phyloP scores from a whole-genome alignment of 2,113 vertebrate species.

The Pyxicephalus adspersus region DNA sequence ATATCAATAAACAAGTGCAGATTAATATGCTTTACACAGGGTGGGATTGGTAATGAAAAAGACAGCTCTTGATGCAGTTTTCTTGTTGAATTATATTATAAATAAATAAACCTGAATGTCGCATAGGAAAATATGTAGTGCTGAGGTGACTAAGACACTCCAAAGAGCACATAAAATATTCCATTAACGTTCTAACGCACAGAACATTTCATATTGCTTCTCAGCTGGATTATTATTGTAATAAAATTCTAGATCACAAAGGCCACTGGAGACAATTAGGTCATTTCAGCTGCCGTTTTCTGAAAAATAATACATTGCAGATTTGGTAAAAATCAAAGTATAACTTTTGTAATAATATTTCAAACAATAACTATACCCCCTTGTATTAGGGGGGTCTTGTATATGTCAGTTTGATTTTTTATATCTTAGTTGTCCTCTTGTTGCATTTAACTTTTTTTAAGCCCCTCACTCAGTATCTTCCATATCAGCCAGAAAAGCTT shows the following conservation, averaged over 20 bases:
- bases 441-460: no score
- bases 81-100: constrained; percentile 4
- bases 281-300: constrained; percentile 39
- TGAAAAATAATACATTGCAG: not conserved
- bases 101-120: constrained; percentile 37
- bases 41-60: not conserved
- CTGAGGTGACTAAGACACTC: constrained; percentile 48
- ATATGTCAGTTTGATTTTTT: no score
- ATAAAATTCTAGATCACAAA: constrained; percentile 15
- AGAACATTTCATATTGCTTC: constrained; percentile 52
- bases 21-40: constrained; percentile 13
- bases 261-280: constrained; percentile 47
- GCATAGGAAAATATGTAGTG: constrained; percentile 13
- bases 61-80: not conserved
- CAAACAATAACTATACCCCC: no score
- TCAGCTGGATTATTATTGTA: constrained; percentile 23
- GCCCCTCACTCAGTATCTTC: no score
- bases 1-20: not conserved
- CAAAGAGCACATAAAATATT: constrained; percentile 52
- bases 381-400: no score
- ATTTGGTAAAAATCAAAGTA: no score
- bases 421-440: no score
- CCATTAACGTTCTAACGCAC: constrained; percentile 55
- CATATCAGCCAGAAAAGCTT: no score
- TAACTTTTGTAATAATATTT: no score